Evolutionary conservation across 2,113 vertebrate genomes (phyloP).

Genomic region (Pterocles orientalis): DNA sequence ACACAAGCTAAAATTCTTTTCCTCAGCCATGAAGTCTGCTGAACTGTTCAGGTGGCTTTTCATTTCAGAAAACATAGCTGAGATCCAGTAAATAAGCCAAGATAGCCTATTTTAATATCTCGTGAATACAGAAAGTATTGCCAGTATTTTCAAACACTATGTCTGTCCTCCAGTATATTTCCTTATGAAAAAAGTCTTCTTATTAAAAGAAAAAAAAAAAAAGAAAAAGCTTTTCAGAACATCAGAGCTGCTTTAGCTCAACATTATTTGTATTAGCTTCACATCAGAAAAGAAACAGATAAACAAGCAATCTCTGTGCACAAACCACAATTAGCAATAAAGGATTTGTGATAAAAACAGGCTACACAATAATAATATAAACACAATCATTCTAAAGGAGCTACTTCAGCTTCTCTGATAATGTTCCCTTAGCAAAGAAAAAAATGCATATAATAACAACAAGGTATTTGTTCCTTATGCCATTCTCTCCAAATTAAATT

Average conservation of each 20-base stretch:
- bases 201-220: not conserved
- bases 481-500: not conserved
- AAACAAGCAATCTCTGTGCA: not conserved
- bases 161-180: not conserved
- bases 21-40: not conserved
- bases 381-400: not conserved
- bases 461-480: not conserved
- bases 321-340: not conserved
- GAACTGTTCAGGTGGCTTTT: not conserved
- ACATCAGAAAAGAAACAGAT: not conserved
- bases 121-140: not conserved
- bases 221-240: not conserved
- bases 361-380: not conserved
- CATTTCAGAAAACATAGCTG: not conserved
- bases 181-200: not conserved
- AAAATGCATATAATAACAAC: not conserved
- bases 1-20: not conserved
- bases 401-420: not conserved
- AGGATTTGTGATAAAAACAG: not conserved
- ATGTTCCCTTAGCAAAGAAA: not conserved
- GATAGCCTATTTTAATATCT: not conserved
- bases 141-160: not conserved
- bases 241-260: not conserved
- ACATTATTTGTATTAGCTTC: not conserved
- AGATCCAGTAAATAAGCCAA: not conserved